Percentiles rank a stretch among this genome's conserved stretches.
phyloP scores from a whole-genome alignment of 2,888 invertebrate species.

The Dinocampus coccinellae region DNA sequence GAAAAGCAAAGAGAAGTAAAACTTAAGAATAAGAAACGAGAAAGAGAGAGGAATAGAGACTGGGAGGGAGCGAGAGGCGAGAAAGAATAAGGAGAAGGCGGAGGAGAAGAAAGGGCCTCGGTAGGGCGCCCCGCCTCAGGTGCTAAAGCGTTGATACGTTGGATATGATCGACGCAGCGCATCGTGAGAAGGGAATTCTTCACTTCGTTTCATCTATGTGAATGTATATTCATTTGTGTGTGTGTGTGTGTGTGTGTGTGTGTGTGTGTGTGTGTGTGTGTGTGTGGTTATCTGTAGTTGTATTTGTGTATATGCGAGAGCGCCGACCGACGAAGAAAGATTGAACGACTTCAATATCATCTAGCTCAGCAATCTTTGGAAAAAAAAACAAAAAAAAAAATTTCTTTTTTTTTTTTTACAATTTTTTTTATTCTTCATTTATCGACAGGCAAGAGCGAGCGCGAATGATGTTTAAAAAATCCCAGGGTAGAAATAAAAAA shows the following conservation, averaged over 20 bases:
- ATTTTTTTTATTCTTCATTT: background rate
- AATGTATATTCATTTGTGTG: background rate
- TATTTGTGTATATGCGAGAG: too few species aligned
- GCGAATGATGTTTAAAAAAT: background rate
- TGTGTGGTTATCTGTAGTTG: too few species aligned
- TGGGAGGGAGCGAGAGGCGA: constrained; percentile 36
- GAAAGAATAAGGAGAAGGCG: constrained; percentile 26
- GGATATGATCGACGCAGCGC: constrained; percentile 34
- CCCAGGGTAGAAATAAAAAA: background rate
- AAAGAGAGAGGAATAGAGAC: constrained; percentile 27
- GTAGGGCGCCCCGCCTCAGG: constrained; percentile 50
- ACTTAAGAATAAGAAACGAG: constrained; percentile 33
- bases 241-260: background rate
- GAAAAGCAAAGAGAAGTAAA: constrained; percentile 20
- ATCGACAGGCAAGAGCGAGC: background rate
- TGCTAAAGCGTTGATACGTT: constrained; percentile 61
- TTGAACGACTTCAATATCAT: constrained; percentile 35
- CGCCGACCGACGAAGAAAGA: constrained; percentile 4
- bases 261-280: background rate
- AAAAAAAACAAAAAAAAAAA: constrained; percentile 3
- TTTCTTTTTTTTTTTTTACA: background rate
- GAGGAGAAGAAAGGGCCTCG: constrained; percentile 38
- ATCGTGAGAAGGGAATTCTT: constrained; percentile 35
- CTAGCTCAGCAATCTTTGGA: constrained; percentile 10
- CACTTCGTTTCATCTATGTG: constrained; percentile 9